Evolutionary conservation across 2,113 vertebrate genomes (phyloP).

Genomic region (Hyaena hyaena): DNA sequence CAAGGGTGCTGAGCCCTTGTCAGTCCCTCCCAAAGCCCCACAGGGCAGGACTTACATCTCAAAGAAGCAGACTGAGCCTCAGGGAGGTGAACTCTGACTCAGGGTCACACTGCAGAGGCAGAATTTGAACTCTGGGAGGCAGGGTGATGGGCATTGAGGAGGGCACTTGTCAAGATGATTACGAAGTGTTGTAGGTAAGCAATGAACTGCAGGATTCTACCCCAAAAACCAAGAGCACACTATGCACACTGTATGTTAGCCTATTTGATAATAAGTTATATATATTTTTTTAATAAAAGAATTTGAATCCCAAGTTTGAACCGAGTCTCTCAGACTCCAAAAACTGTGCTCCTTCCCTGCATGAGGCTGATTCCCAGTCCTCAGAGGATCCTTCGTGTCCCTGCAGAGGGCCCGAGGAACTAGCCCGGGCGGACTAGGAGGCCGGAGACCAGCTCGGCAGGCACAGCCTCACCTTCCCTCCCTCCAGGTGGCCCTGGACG

Average conservation of each 20-base stretch:
- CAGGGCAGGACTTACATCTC: background rate
- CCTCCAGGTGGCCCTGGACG: slow-evolving; percentile 93
- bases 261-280: no score
- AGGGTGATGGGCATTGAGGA: no score
- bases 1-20: background rate
- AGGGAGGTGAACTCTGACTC: background rate
- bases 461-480: background rate
- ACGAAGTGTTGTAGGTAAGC: no score
- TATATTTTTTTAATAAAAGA: no score
- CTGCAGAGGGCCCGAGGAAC: background rate
- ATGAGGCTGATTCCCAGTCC: background rate
- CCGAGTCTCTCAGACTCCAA: background rate
- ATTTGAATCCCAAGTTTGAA: background rate
- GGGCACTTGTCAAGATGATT: no score
- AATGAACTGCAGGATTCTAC: no score
- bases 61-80: background rate
- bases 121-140: background rate
- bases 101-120: background rate
- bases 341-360: background rate
- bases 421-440: no score
- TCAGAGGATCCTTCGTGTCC: fast-evolving
- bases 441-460: no score
- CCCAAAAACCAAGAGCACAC: no score
- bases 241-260: no score
- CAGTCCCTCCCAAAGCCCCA: background rate